These are phyloP conservation scores for Bombus affinis DNA, from an alignment of 1,140 invertebrate species.

Conservation along the genomic window DNA sequence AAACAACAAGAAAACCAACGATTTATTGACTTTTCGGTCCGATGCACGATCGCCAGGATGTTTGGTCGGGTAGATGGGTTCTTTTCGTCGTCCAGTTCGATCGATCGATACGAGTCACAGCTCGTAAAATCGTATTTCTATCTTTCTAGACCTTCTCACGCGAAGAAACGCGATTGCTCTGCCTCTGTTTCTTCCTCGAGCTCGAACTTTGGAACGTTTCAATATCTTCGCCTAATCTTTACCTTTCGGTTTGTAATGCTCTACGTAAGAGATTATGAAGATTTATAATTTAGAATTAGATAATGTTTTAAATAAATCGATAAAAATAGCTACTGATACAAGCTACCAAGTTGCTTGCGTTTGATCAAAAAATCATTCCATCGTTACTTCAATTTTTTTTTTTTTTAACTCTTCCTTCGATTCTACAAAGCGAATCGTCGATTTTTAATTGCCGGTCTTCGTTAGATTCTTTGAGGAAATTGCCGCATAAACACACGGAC, in stretches of 20 bases:
- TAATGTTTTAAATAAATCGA: constrained; percentile 1
- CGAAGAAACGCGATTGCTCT: too few species aligned
- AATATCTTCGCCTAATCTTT: background rate
- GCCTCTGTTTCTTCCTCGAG: too few species aligned
- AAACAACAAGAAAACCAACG: constrained; percentile 53
- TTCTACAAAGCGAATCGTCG: background rate
- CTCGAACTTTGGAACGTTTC: too few species aligned
- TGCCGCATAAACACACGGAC: background rate
- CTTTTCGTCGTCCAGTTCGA: constrained; percentile 5
- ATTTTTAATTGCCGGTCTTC: background rate
- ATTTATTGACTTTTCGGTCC: constrained; percentile 65
- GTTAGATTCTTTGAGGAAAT: background rate
- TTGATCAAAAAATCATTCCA: background rate
- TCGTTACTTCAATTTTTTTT: background rate
- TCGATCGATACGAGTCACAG: background rate
- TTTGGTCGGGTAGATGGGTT: background rate
- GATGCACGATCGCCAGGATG: background rate
- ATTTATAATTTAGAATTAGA: constrained; percentile 4
- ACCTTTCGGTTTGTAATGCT: too few species aligned
- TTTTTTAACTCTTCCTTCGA: too few species aligned
- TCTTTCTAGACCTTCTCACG: background rate
- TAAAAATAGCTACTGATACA: constrained; percentile 63
- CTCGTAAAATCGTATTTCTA: background rate
- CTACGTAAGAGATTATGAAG: background rate
- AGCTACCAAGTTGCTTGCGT: constrained; percentile 64